Base-by-base conservation (phyloP, 2,888 invertebrate genomes). In the Cheilosia vernalis region DNA sequence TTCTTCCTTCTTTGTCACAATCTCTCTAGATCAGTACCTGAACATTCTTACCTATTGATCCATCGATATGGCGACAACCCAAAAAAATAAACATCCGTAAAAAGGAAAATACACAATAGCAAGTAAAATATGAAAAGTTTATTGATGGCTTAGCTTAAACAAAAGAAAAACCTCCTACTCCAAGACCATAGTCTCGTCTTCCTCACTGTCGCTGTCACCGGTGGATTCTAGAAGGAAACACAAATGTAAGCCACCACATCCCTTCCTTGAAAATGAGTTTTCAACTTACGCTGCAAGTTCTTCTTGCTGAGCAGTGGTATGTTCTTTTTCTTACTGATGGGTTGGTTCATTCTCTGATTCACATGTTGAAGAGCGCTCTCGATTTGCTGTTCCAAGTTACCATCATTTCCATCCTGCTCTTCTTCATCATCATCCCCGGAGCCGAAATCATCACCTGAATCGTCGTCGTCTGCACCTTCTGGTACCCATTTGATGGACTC, bases 151-250 rank as follows among this genome's bases (percentile, higher is more conserved):
- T 7, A 21, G 15, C 21, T 21, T 53, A 13, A 37, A 3, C 10
- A 37, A 37, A 0, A 37, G 13, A 13, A 37, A 37, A 37, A 10
- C 2, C 13, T 4, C 37, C 10, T 74, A 77, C 10, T 77, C 37
- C 70, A 89, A 78, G 21, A 89, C 78, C 55, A 89, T 74, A 53
- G 88, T 88, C 55, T 81, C 73, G 27, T 90, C 90, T 44, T 90
- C 90, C 69, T 90, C 90, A 42, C 89, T 89, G 30, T 89, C 89
- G 51, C 88, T 89, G 49, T 58, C 80, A 19, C 66, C 61, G 1
- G 60, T 27, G 63, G 56, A 83, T 64, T 72, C 84, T 87, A 58
- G 7, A 85, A 74, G 84, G 17, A 49, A 77, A 77, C 42, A 58
- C 0, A 40, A 33, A 60, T 2, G 21, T 19, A 2, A 58, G 10